These are phyloP conservation scores for Holothuria scabra DNA, from an alignment of 53 echinoderm and acorn worm genomes.

Conservation along the genomic window DNA sequence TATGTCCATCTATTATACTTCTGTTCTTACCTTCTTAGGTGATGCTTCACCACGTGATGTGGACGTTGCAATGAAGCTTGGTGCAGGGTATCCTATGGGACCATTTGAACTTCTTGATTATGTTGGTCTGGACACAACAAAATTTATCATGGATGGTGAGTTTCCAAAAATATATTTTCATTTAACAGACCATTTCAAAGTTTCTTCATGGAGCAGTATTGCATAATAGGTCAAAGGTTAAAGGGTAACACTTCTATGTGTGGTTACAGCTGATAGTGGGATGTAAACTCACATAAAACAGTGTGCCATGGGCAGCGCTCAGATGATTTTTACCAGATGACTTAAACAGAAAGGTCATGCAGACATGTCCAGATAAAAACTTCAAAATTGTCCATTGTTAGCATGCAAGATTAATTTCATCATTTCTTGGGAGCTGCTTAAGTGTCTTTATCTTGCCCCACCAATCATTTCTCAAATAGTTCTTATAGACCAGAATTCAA, in stretches of 20 bases:
- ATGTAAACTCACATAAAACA: too few species aligned
- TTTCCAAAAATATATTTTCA: background rate
- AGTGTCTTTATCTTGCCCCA: background rate
- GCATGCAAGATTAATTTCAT: background rate
- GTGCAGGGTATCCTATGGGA: conserved; percentile 97
- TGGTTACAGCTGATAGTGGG: too few species aligned
- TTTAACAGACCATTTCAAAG: background rate
- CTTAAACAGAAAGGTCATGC: too few species aligned
- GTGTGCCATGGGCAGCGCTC: too few species aligned
- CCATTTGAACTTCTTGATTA: conserved; percentile 95
- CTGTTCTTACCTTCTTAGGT: conserved; percentile 53
- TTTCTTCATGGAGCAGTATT: background rate
- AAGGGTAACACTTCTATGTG: too few species aligned
- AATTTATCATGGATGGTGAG: conserved; percentile 94
- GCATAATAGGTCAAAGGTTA: too few species aligned
- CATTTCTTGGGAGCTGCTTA: background rate
- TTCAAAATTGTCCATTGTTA: too few species aligned
- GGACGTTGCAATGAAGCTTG: conserved; percentile 95
- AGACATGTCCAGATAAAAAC: too few species aligned
- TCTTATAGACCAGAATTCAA: too few species aligned
- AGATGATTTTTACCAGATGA: too few species aligned
- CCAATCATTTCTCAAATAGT: background rate
- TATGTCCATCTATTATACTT: background rate
- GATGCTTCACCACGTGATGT: conserved; percentile 86
- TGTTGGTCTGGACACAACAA: conserved; percentile 86